Evolutionary conservation across 2,888 invertebrate species (phyloP), one percentile per base, ranked within the genome.

Genomic region (Acrobasis repandana): DNA sequence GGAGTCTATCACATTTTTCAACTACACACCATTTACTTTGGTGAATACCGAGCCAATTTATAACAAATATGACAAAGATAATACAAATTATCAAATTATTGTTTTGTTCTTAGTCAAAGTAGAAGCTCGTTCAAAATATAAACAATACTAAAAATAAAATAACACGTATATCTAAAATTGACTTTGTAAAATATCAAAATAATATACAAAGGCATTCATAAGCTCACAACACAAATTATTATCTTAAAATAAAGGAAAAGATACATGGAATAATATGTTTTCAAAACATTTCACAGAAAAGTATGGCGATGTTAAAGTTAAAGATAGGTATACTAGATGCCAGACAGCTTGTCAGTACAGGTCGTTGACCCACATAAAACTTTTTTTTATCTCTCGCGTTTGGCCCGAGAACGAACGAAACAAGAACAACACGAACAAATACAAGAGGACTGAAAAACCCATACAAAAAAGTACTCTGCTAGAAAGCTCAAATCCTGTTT

Each of bases 221-320:
- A 76, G 73, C 73, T 77, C 77, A 80, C 76, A 78, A 79, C 76
- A 66, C 71, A 79, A 78, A 67, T 69, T 67, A 64, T 66, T 61
- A 63, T 63, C 67, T 71, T 73, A 68, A 72, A 64, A 74, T 67
- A 73, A 64, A n/a, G 62, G 64, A 52, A 36, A 36, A 38, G 58
- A 60, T 57, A 48, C 46, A 28, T 47, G 48, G 33, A 57, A 57
- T 16, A 34, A 48, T 11, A 15, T 57, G 28, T 43, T 48, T 47
- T 6, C n/a, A 10, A 48, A 48, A 28, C 57, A 47, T 38, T 38
- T 38, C n/a, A 52, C 16, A 54, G 38, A 36, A 38, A 20, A 54
- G 10, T 60, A 58, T 52, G 48, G 48, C 36, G 16, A 33, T 36
- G 38, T 33, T 49, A 20, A 6, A 61, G 18, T 16, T 47, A 62